Evolutionary conservation across 2,113 vertebrate genomes (phyloP), one percentile per base, ranked within the genome.

Genomic region (Sturnus vulgaris): DNA sequence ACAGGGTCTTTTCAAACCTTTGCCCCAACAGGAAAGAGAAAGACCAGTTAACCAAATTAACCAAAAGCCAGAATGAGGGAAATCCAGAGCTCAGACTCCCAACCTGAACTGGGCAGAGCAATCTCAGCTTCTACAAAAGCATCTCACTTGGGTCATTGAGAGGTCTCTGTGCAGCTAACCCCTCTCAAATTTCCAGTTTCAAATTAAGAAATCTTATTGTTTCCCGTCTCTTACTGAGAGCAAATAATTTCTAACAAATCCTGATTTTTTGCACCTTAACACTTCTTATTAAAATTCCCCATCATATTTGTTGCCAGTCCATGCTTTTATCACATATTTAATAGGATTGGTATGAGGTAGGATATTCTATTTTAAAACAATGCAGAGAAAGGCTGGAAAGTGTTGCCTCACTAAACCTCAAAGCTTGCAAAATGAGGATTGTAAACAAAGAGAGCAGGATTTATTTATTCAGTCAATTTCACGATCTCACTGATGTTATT

Each of bases 401-500:
- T 15, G 17, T 60, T 68, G 23, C 18, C n/a, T 46, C 21, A 22
- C 23, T 61, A 46, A 39, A 69, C 55, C 42, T 64, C 52, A 83
- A 70, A 91, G 76, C 59, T 40, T 71, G n/a, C 82, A 94, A 86
- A 88, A 86, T 50, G 56, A 70, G 71, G 42, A 60, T 2, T 75
- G 31, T 71, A 88, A 88, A 91, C 80, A 88, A 78, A 78, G 81
- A 56, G 52, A 92, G 49, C 5, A 57, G 81, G 46, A 89, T 95
- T 95, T 95, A 95, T 96, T 95, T 97, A 84, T 93, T 86, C 91
- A 87, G 65, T 11, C 89, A 37, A 50, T 88, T 86, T 66, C 88
- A 86, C 0, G 0, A 86, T 82, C 82, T 88, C 17, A 0, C 64
- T 83, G 52, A 80, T 75, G 56, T 91, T 92, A 71, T 73, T 84